Percentiles rank a stretch among this genome's conserved stretches.
Evolutionary conservation across 2,113 vertebrate species (phyloP).

Genomic region (Odobenus rosmarus): DNA sequence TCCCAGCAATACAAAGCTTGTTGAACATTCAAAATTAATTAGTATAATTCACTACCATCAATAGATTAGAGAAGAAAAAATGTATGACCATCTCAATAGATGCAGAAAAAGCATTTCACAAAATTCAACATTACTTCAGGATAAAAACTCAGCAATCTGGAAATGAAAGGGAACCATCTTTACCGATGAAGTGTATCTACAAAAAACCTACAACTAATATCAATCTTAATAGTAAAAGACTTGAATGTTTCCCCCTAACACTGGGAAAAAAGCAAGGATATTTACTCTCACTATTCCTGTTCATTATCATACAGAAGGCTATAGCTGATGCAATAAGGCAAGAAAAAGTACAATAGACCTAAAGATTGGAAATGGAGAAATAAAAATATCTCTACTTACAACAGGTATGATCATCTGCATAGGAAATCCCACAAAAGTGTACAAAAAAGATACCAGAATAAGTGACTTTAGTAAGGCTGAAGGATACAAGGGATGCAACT

Average conservation of each 20-base stretch:
- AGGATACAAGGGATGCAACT: background rate
- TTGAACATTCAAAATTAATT: background rate
- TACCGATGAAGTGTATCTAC: background rate
- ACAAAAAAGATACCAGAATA: background rate
- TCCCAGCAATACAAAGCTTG: background rate
- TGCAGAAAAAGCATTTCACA: background rate
- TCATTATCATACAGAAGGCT: background rate
- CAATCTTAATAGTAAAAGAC: background rate
- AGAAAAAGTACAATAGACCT: background rate
- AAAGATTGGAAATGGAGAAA: background rate
- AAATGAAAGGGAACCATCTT: background rate
- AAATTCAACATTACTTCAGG: background rate
- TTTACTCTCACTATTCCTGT: background rate
- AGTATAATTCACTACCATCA: background rate
- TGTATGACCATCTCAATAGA: background rate
- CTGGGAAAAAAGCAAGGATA: background rate
- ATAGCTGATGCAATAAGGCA: background rate
- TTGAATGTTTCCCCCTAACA: background rate
- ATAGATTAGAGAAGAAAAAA: background rate
- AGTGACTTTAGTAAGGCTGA: background rate
- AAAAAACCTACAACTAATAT: background rate
- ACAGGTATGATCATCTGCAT: background rate
- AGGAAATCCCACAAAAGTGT: background rate
- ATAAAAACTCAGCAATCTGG: background rate
- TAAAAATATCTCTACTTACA: background rate